Base-by-base conservation (phyloP, 2,888 invertebrate genomes). In the Dorcus parallelipipedus region DNA sequence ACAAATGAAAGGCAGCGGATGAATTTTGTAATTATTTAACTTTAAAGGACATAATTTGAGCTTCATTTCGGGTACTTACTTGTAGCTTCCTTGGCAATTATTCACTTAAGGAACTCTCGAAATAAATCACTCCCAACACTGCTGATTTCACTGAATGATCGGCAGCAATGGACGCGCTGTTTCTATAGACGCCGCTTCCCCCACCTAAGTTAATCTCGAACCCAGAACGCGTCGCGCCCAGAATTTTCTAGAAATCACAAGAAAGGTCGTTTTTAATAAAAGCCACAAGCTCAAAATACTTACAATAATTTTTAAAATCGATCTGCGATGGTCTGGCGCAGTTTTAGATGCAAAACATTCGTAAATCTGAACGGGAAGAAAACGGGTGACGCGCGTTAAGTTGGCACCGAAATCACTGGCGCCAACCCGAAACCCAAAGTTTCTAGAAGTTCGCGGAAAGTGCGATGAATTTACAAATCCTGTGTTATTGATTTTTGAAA, bases 161-260 rank as follows among this genome's bases (percentile, higher is more conserved):
- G n/a, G 14, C 14, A 49, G 20, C 2, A 20, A 20, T 20, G 26
- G 56, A 26, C 49, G 55, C 7, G 54, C 51, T 49, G 66, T 71
- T 70, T 72, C 71, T 73, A 73, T 39, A 38, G 41, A 51, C 48
- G 42, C 14, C 26, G 54, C 56, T 20, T 63, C 67, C 70, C 69
- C 68, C 67, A 68, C 65, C 41, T 55, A 45, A 51, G 40, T 43
- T 69, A 67, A 48, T 60, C 70, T 69, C 66, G 68, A 64, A 66
- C 65, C 67, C 71, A 66, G 58, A 61, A 52, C 49, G 33, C 41
- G 39, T 9, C 10, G 45, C 33, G 38, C 48, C 10, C 7, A 0
- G 33, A 33, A 50, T 52, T 54, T 33, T 17, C n/a, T 8, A 3
- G 10, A 23, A 41, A 10, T 17, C 10, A 10, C 8, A 41, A 20